Percentiles rank a stretch among this genome's conserved stretches.
Conservation (phyloP, 2,797 vertebrate species). For the Pelochelys cantorii region DNA sequence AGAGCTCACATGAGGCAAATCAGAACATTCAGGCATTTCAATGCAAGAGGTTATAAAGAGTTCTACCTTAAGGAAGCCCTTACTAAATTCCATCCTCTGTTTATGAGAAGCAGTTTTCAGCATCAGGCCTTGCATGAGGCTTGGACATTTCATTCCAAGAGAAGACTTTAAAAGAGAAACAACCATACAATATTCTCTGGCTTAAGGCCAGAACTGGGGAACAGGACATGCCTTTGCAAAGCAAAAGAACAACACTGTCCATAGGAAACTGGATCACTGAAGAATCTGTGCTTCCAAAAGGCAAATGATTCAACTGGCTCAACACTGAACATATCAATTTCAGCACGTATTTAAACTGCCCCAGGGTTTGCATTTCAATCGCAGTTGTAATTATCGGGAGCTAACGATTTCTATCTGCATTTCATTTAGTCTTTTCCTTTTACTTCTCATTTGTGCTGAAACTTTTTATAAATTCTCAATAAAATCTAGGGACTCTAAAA, state of each 20-base stretch:
- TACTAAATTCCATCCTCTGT: constrained; percentile 58
- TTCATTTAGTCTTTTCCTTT: constrained; percentile 44
- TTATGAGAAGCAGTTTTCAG: constrained; percentile 50
- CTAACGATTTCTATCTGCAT: constrained; percentile 67
- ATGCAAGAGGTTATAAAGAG: constrained; percentile 70
- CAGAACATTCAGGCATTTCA: constrained; percentile 57
- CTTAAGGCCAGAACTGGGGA: constrained; percentile 22
- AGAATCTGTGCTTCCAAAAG: constrained; percentile 49
- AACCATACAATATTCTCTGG: constrained; percentile 42
- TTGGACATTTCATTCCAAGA: constrained; percentile 57
- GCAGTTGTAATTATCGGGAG: constrained; percentile 57
- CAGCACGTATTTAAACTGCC: constrained; percentile 49
- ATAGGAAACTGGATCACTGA: constrained; percentile 7
- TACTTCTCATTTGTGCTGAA: background rate
- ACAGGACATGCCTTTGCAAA: constrained; percentile 51
- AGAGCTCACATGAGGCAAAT: constrained; percentile 66
- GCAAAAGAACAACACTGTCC: background rate
- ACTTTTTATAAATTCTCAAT: background rate
- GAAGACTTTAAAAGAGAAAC: constrained; percentile 20
- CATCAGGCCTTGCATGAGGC: constrained; percentile 52
- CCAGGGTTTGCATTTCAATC: constrained; percentile 46
- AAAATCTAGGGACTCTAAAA: background rate
- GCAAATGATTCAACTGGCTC: constrained; percentile 55
- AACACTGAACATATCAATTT: constrained; percentile 5
- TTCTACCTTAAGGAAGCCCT: constrained; percentile 68